These are phyloP conservation scores for Monochamus alternatus DNA, from an alignment of 2,888 invertebrate genomes.

Conservation along the genomic window DNA sequence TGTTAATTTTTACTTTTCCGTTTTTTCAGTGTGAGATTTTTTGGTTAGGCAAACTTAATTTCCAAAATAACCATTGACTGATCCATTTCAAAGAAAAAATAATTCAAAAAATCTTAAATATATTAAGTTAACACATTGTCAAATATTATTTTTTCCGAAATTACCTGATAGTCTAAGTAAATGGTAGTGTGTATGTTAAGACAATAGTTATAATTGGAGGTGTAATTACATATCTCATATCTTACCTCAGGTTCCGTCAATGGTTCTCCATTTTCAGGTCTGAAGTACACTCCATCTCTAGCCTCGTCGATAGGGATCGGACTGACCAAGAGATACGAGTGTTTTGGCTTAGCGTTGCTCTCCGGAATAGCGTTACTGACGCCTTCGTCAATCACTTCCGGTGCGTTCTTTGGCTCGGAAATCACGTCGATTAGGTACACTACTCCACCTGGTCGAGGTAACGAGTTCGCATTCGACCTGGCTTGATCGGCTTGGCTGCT, in stretches of 20 bases:
- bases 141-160: no score
- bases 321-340: slow-evolving; percentile 49
- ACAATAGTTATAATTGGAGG: background rate
- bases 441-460: slow-evolving; percentile 54
- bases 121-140: no score
- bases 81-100: no score
- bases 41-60: no score
- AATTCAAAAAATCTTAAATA: no score
- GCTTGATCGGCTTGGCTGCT: slow-evolving; percentile 26
- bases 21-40: no score
- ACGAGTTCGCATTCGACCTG: slow-evolving; percentile 9
- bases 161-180: no score
- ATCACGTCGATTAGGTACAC: slow-evolving; percentile 60
- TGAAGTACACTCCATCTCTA: slow-evolving; percentile 66
- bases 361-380: slow-evolving; percentile 54
- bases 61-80: no score
- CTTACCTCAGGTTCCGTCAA: slow-evolving; percentile 61
- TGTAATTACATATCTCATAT: background rate
- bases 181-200: background rate
- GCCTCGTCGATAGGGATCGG: slow-evolving; percentile 62
- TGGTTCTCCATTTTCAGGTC: slow-evolving; percentile 61
- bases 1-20: no score
- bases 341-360: slow-evolving; percentile 42
- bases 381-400: slow-evolving; percentile 41
- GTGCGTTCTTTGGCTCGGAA: slow-evolving; percentile 41